Conservation (phyloP, 2,888 invertebrate genomes). For the Pantelozetes paolii region DNA sequence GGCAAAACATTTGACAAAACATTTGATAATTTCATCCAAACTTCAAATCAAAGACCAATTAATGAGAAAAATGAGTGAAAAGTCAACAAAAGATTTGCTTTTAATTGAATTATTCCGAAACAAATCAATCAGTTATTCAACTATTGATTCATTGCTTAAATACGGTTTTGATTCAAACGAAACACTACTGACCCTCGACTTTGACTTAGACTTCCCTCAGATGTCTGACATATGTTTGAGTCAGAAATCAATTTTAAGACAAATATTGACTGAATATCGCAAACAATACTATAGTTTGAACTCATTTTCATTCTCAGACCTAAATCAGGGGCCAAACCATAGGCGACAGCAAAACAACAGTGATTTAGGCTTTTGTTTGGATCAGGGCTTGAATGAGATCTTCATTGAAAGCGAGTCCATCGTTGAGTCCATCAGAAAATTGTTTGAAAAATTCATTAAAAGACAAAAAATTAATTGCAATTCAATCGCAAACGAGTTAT, state of each 20-base stretch:
- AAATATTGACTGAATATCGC: neutral
- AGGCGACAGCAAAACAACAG: neutral
- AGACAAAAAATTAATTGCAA: too few species aligned
- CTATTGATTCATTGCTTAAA: neutral
- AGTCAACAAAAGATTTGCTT: neutral
- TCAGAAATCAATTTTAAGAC: neutral
- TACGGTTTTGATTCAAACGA: conserved; percentile 8
- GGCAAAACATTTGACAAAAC: too few species aligned
- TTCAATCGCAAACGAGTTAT: too few species aligned
- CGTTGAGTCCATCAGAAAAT: neutral
- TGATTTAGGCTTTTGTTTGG: too few species aligned
- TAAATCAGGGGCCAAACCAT: neutral
- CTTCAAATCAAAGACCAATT: too few species aligned
- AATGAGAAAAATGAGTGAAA: neutral
- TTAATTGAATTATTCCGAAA: neutral
- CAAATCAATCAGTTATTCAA: neutral
- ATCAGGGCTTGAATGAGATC: neutral
- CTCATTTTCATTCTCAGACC: neutral
- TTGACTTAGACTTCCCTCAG: neutral
- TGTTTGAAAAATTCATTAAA: neutral
- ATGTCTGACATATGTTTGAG: conserved; percentile 9
- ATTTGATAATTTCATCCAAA: too few species aligned
- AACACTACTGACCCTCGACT: neutral
- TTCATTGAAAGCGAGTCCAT: neutral
- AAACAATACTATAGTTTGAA: neutral